These are phyloP conservation scores for Erebia epiphron DNA, from an alignment of 2,888 invertebrate genomes.

Conservation along the genomic window DNA sequence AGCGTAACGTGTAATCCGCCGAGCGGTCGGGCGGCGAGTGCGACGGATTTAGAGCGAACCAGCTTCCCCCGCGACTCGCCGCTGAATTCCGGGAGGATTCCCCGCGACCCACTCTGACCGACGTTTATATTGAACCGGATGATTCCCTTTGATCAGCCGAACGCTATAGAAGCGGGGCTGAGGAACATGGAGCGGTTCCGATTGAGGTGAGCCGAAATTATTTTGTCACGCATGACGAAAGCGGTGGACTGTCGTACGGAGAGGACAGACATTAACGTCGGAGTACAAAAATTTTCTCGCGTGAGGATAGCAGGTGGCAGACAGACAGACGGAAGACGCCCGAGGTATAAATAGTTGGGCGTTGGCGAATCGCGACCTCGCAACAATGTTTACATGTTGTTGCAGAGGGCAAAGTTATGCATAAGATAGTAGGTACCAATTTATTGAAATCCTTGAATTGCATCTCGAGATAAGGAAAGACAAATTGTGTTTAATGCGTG, in stretches of 20 bases:
- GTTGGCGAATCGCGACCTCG: conserved; percentile 75
- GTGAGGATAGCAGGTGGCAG: conserved; percentile 65
- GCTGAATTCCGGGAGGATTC: conserved; percentile 78
- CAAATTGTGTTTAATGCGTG: conserved; percentile 39
- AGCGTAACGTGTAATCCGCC: conserved; percentile 65
- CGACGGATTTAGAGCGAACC: conserved; percentile 74
- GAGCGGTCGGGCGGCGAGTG: conserved; percentile 74
- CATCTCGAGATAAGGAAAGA: conserved; percentile 43
- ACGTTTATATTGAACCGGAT: conserved; percentile 67
- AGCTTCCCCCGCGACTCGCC: conserved; percentile 70
- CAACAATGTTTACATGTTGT: conserved; percentile 73
- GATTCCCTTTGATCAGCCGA: conserved; percentile 59
- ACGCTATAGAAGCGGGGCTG: conserved; percentile 42
- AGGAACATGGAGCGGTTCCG: conserved; percentile 31
- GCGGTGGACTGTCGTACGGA: neutral
- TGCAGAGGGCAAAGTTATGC: conserved; percentile 50
- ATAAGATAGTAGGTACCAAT: conserved; percentile 35
- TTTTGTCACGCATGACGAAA: conserved; percentile 5
- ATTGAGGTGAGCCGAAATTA: neutral
- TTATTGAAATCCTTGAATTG: conserved; percentile 48
- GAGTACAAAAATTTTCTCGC: conserved; percentile 43
- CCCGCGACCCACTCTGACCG: conserved; percentile 73
- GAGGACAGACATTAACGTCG: conserved; percentile 36
- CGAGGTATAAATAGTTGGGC: conserved; percentile 70
- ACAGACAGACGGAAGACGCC: conserved; percentile 78